Evolutionary conservation across 2,113 vertebrate genomes (phyloP).

Genomic region (Kryptolebias marmoratus): DNA sequence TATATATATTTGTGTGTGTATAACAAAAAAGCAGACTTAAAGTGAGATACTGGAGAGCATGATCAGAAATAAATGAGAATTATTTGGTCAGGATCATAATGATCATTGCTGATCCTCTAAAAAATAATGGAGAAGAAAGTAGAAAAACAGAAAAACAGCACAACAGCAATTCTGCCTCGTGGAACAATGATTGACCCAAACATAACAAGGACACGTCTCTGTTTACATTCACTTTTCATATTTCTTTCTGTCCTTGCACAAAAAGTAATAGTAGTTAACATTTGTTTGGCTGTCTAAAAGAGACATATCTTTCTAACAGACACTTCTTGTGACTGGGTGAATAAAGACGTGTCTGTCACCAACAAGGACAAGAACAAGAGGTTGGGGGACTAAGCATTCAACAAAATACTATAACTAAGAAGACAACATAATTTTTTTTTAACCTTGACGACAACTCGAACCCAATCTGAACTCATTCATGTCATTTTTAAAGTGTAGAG

Average conservation of each 20-base stretch:
- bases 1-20: too few relatives aligned
- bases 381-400: not conserved
- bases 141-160: conserved; percentile 29
- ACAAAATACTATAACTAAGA: not conserved
- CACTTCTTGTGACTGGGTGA: not conserved
- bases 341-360: not conserved
- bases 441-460: not conserved
- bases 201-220: conserved; percentile 17
- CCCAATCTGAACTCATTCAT: not conserved
- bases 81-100: conserved; percentile 57
- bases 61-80: conserved; percentile 56
- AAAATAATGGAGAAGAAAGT: conserved; percentile 15
- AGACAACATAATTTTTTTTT: not conserved
- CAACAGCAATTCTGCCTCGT: conserved; percentile 29
- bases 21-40: conserved; percentile 3
- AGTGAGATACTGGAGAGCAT: not conserved
- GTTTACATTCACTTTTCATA: conserved; percentile 7
- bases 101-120: conserved; percentile 31
- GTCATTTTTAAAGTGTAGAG: not conserved
- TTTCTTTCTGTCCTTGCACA: conserved; percentile 2
- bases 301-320: conserved; percentile 6
- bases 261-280: not conserved
- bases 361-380: not conserved
- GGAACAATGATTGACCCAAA: conserved; percentile 40
- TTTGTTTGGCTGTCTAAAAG: conserved; percentile 3